Evolutionary conservation across 2,888 invertebrate genomes (phyloP), one percentile per base, ranked within the genome.

Genomic region (Drosophila falleni): DNA sequence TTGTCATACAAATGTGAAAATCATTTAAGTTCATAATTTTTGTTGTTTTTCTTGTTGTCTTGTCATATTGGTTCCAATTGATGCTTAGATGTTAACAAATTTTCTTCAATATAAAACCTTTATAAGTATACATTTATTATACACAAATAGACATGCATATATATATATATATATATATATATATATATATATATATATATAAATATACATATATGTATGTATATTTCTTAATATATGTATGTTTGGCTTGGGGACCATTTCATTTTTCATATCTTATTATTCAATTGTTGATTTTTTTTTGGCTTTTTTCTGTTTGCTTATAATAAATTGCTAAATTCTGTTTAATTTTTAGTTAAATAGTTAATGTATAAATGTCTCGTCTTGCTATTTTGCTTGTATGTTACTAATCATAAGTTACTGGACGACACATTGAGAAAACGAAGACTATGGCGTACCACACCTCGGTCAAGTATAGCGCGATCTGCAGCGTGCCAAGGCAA

Each of bases 401-500:
- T 75, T 87, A 78, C 85, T 91, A 92, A 89, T 91, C 94, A 90
- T 94, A 94, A 80, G 94, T 94, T 76, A 94, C 94, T 87, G 94
- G 94, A 90, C 94, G 94, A 90, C 95, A 95, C 77, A 94, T 93
- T 55, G 95, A 94, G 65, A 94, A 93, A 77, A 94, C 93, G 90
- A 94, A 97, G 86, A 97, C 93, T 71, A 97, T 94, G 54, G 97
- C 92, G 79, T 90, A 92, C 90, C 91, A 92, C 79, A 92, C 74
- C 87, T 92, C 91, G 53, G 97, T 93, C 9, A 95, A 94, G 89
- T 98, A 96, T 89, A 98, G 95, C 81, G 95, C 95, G 53, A 98
- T 93, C 94, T 97, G 96, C 83, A 98, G 96, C 46, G 96, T 95
- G 91, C 97, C 96, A 90, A 98, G 95, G 80, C 98, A 97, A 86